Evolutionary conservation across 2,888 invertebrate species (phyloP), one percentile per base, ranked within the genome.

Genomic region (Lochmaea crataegi): DNA sequence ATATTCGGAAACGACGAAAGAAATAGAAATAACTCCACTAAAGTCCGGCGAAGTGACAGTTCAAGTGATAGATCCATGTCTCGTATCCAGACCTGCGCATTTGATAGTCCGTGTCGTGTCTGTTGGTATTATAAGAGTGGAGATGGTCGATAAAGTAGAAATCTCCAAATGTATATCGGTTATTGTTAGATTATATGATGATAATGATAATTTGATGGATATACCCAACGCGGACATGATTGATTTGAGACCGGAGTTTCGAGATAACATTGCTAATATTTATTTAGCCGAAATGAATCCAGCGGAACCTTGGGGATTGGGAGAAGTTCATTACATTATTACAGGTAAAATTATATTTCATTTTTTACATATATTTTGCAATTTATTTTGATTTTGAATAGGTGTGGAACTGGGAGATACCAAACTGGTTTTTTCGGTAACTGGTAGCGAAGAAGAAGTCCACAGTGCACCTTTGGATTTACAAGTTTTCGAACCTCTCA

Each of bases 401-500:
- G 92, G 92, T 3, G 82, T 89, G 42, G 89, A 90, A 76, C 86
- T 92, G 67, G 93, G 93, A 2, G 90, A 91, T 80, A 89, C 91
- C 0, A 91, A 90, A 80, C 80, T 92, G 53, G 85, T 88, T 12
- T 92, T 92, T 78, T 88, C 86, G 14, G 88, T 90, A 18, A 90
- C 90, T 11, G 87, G 86, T 65, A 88, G 81, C 51, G 82, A 83
- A 32, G 81, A 82, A 63, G 84, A 85, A 22, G 79, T 86, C 1
- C 76, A 88, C 38, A 92, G 92, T 80, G 88, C 89, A 64, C 88
- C 91, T 0, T 82, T 89, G 0, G 89, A 89, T 71, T 74, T 87
- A 26, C 84, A 92, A 86, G 94, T 94, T 1, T 96, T 95, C 84
- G 90, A 93, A 11, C 94, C 94, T 0, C 85, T 96, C 41, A 89